Conservation (phyloP, 2,888 invertebrate species). For the Agriopis leucophaearia region DNA sequence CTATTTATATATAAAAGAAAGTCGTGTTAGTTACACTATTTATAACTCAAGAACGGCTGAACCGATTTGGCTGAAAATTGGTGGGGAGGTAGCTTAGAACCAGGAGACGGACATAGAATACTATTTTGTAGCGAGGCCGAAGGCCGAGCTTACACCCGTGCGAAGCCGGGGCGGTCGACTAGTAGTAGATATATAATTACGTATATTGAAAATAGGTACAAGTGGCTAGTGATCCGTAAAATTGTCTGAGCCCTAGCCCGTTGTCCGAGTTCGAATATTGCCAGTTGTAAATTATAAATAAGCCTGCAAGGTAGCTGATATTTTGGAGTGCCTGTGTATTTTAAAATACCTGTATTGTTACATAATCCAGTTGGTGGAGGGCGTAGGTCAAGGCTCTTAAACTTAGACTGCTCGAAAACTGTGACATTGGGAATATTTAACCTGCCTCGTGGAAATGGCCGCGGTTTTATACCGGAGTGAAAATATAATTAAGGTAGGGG, state of each 20-base stretch:
- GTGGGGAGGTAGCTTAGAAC: too few relatives aligned
- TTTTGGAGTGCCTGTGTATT: slow-evolving; percentile 44
- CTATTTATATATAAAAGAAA: too few relatives aligned
- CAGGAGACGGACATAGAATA: too few relatives aligned
- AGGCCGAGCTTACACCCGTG: too few relatives aligned
- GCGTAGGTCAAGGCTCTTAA: slow-evolving; percentile 47
- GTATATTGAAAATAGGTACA: slow-evolving; percentile 23
- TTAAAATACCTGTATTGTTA: slow-evolving; percentile 44
- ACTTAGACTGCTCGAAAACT: slow-evolving; percentile 41
- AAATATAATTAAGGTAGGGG: slow-evolving; percentile 31
- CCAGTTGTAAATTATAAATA: slow-evolving; percentile 44
- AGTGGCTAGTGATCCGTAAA: slow-evolving; percentile 23
- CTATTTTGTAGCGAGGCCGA: too few relatives aligned
- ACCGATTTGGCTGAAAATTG: too few relatives aligned
- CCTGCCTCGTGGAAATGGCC: slow-evolving; percentile 24
- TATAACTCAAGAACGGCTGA: too few relatives aligned
- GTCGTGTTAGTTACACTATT: too few relatives aligned
- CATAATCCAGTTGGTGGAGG: slow-evolving; percentile 34
- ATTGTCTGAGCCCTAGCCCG: slow-evolving; percentile 32
- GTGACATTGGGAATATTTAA: slow-evolving; percentile 45
- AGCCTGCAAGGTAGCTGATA: slow-evolving; percentile 43
- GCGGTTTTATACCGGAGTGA: slow-evolving; percentile 30
- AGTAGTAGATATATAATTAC: too few relatives aligned
- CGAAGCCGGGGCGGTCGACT: too few relatives aligned
- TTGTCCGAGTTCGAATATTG: slow-evolving; percentile 37